phyloP scores from a whole-genome alignment of 2,888 invertebrate genomes.

The Cataglyphis altisquamis region DNA sequence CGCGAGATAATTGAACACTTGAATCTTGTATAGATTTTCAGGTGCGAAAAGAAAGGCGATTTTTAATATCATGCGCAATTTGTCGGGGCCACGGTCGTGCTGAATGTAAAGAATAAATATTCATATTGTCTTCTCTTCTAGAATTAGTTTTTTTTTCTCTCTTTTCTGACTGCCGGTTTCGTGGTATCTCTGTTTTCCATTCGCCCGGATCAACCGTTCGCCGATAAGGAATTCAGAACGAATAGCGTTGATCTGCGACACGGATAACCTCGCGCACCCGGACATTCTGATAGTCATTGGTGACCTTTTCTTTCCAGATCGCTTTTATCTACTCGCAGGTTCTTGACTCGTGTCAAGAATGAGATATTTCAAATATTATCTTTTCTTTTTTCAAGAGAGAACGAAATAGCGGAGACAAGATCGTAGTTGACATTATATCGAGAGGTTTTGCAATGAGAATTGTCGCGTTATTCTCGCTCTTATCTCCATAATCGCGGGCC shows the following conservation, averaged over 20 bases:
- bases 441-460: slow-evolving; percentile 62
- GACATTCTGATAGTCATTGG: slow-evolving; percentile 67
- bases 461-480: slow-evolving; percentile 61
- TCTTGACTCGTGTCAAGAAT: slow-evolving; percentile 61
- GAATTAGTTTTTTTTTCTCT: slow-evolving; percentile 62
- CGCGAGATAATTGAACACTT: slow-evolving; percentile 61
- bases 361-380: slow-evolving; percentile 43
- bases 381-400: neutral
- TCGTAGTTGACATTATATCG: slow-evolving; percentile 62
- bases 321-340: slow-evolving; percentile 72
- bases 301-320: slow-evolving; percentile 70
- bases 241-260: slow-evolving; percentile 67
- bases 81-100: slow-evolving; percentile 64
- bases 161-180: slow-evolving; percentile 32
- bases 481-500: neutral
- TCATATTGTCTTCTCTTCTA: slow-evolving; percentile 15
- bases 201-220: slow-evolving; percentile 64
- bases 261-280: slow-evolving; percentile 75
- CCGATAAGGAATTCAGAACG: slow-evolving; percentile 68
- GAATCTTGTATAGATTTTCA: neutral
- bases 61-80: slow-evolving; percentile 54
- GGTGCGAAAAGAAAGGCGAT: neutral
- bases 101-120: slow-evolving; percentile 47
- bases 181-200: slow-evolving; percentile 44
- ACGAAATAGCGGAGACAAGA: slow-evolving; percentile 43